These are phyloP conservation scores for Ypsolopha sequella DNA, from an alignment of 2,888 invertebrate species.

Conservation along the genomic window DNA sequence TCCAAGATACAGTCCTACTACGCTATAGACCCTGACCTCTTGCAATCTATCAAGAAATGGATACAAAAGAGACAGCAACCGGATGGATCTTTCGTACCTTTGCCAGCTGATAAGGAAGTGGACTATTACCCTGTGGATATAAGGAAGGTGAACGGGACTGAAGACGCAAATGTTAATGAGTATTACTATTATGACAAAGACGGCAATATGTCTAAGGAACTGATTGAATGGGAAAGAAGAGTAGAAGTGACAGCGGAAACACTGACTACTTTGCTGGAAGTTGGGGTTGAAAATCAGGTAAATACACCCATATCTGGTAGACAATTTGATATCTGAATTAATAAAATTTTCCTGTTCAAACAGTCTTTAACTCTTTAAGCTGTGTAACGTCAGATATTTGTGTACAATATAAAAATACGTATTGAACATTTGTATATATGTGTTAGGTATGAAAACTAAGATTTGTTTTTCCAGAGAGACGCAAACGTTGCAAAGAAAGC, in stretches of 20 bases:
- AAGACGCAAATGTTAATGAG: constrained; percentile 49
- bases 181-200: constrained; percentile 64
- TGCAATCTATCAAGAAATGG: constrained; percentile 73
- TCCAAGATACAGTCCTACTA: constrained; percentile 73
- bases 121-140: constrained; percentile 58
- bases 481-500: constrained; percentile 65
- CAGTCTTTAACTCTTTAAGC: no score
- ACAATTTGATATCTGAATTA: no score
- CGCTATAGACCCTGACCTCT: constrained; percentile 71
- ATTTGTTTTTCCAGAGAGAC: constrained; percentile 41
- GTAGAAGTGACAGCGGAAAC: constrained; percentile 75
- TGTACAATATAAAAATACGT: not conserved
- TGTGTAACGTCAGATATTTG: no score
- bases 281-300: constrained; percentile 71
- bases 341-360: no score
- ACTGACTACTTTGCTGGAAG: constrained; percentile 70
- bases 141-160: constrained; percentile 39
- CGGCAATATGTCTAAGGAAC: constrained; percentile 60
- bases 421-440: not conserved
- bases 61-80: constrained; percentile 70
- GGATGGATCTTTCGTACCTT: constrained; percentile 73
- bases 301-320: not conserved
- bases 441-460: not conserved
- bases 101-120: constrained; percentile 70
- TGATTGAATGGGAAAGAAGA: constrained; percentile 63